A percentile compares a stretch with the other conserved stretches of the same genome.
These are phyloP conservation scores for Romanogobio albipinnatus DNA, from an alignment of 2,113 vertebrate species.

Conservation along the genomic window DNA sequence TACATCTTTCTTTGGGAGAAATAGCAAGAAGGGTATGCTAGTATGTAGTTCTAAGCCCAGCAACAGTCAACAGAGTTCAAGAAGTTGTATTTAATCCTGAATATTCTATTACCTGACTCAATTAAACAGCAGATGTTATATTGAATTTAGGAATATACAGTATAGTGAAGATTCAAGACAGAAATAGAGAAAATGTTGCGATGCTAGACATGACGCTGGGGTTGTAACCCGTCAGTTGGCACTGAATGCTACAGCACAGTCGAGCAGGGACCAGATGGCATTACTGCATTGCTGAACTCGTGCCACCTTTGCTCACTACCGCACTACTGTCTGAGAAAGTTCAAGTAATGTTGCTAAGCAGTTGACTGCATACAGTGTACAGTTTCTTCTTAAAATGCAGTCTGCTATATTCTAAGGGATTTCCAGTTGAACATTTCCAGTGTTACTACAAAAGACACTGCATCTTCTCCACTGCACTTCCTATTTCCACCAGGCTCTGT, in stretches of 20 bases:
- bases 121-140: not conserved
- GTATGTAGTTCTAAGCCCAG: too few relatives aligned
- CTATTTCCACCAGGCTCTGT: conserved; percentile 62
- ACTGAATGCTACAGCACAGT: not conserved
- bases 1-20: too few relatives aligned
- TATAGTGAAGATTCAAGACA: not conserved
- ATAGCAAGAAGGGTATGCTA: too few relatives aligned
- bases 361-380: not conserved
- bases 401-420: not conserved
- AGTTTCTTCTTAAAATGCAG: conserved; percentile 3
- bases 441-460: not conserved
- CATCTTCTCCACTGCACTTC: not conserved
- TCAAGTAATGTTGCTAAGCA: not conserved
- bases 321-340: conserved; percentile 2
- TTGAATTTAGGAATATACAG: not conserved
- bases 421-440: not conserved
- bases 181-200: not conserved
- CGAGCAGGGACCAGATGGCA: conserved; percentile 20
- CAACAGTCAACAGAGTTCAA: not conserved
- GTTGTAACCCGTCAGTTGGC: not conserved
- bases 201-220: not conserved
- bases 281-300: conserved; percentile 20
- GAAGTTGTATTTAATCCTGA: too few relatives aligned
- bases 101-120: not conserved
- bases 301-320: conserved; percentile 2